A percentile compares a stretch with the other conserved stretches of the same genome.
phyloP scores from a whole-genome alignment of 2,888 invertebrate genomes.

The Sphecodes monilicornis region DNA sequence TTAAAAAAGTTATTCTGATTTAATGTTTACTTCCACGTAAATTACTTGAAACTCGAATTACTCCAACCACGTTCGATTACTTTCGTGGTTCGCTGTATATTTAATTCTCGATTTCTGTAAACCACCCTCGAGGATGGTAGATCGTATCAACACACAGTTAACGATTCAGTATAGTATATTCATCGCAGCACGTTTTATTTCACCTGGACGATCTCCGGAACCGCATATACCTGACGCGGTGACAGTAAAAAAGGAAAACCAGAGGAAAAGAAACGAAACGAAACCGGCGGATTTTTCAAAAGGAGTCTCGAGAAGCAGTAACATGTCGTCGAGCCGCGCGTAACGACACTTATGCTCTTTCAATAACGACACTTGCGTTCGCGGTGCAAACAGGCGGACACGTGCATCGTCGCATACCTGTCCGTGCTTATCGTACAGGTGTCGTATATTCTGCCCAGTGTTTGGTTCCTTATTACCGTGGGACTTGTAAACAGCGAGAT shows the following conservation, averaged over 20 bases:
- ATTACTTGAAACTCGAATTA: too few species aligned
- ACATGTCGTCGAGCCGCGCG: constrained; percentile 4
- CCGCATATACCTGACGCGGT: background rate
- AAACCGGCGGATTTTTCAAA: constrained; percentile 5
- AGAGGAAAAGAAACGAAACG: background rate
- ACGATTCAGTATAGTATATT: background rate
- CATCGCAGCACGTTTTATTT: background rate
- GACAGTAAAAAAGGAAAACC: background rate
- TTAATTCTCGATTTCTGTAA: background rate
- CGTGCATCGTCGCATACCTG: constrained; percentile 46
- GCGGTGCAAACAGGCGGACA: constrained; percentile 30
- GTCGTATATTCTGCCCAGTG: constrained; percentile 55
- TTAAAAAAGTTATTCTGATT: too few species aligned
- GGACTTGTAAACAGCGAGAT: constrained; percentile 17
- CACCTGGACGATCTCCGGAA: background rate
- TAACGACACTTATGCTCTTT: constrained; percentile 37
- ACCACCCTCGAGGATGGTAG: background rate
- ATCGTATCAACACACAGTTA: background rate
- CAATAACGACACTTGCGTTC: constrained; percentile 13
- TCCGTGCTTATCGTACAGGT: constrained; percentile 58
- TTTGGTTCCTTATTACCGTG: constrained; percentile 56
- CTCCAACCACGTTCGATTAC: too few species aligned
- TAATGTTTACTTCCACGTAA: too few species aligned
- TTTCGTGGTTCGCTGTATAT: too few species aligned
- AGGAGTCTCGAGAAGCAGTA: background rate